phyloP scores from a whole-genome alignment of 2,888 invertebrate species.

The Erebia aethiops region DNA sequence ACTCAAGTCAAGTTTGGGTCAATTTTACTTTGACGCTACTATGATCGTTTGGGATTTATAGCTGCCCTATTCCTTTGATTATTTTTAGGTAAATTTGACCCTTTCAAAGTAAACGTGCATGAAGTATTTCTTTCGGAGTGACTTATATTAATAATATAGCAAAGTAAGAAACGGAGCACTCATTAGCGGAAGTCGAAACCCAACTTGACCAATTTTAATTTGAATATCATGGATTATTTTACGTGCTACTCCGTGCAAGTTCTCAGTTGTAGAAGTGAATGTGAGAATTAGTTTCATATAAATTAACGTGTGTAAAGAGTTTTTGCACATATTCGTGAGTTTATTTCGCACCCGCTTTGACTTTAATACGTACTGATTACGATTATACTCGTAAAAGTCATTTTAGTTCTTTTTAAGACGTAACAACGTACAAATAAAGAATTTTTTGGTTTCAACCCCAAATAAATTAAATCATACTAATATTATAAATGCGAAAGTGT shows the following conservation, averaged over 20 bases:
- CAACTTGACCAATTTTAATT: conserved; percentile 18
- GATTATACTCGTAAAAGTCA: neutral
- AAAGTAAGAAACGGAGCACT: conserved; percentile 9
- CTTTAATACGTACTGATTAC: conserved; percentile 4
- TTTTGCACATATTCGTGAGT: neutral
- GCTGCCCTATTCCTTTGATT: too few species aligned
- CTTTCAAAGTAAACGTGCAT: neutral
- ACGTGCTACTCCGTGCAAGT: neutral
- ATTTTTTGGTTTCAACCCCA: too few species aligned
- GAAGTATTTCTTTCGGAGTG: neutral
- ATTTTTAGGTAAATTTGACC: too few species aligned
- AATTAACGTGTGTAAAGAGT: neutral
- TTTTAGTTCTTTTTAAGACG: neutral
- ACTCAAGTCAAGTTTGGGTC: too few species aligned
- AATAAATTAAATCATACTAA: too few species aligned
- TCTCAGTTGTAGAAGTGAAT: conserved; percentile 2
- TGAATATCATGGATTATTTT: conserved; percentile 11
- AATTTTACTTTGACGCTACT: too few species aligned
- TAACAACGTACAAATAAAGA: neutral
- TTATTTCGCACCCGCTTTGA: neutral
- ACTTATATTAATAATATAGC: neutral
- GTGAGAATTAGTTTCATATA: conserved; percentile 11
- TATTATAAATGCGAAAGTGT: too few species aligned
- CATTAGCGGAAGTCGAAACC: conserved; percentile 6
- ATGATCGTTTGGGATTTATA: too few species aligned